Base-by-base conservation (phyloP, 1,140 invertebrate species). In the Grapholita molesta region DNA sequence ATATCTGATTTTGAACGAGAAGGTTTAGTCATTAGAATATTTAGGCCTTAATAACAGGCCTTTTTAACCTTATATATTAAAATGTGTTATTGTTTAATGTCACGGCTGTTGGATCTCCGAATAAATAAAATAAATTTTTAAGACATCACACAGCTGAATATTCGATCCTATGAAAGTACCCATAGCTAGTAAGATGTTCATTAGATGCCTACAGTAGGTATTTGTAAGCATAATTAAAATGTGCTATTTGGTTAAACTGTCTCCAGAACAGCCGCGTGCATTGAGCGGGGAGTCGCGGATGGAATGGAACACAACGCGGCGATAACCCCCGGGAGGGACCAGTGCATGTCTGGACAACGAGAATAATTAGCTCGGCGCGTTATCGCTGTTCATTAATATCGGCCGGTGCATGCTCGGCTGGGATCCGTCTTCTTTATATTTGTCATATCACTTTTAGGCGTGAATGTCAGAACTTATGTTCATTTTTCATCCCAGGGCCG, bases 361-460 rank as follows among this genome's bases (percentile, higher is more conserved):
- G 61, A 73, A 73, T 73, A 74, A 74, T 74, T 74, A 71, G 72
- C 69, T 69, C 67, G 15, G 53, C 28, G 57, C 65, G 52, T 74
- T 74, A 74, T 74, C 72, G 25, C 28, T 23, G 65, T 70, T 74
- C 70, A 70, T 73, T 73, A 73, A 73, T 73, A 70, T 68, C 48
- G 30, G 53, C 21, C 11, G 23, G 3, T 9, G 1, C 0, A 23
- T 21, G 53, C 12, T n/a, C 5, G 53, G 9, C 53, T 25, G 53
- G 24, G 3, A 53, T 11, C 23, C 3, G 18, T 11, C 12, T 42
- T 38, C 35, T 38, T 38, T 38, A 38, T 38, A 12, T 12, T 4
- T n/a, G 12, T 38, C 12, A 2, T 4, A 4, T 30, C 28, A 30
- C 28, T 30, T 3, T 7, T 30, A 30, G 5, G 35, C 35, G n/a